Conservation (phyloP, 1,140 invertebrate genomes). For the Goniozus legneri region DNA sequence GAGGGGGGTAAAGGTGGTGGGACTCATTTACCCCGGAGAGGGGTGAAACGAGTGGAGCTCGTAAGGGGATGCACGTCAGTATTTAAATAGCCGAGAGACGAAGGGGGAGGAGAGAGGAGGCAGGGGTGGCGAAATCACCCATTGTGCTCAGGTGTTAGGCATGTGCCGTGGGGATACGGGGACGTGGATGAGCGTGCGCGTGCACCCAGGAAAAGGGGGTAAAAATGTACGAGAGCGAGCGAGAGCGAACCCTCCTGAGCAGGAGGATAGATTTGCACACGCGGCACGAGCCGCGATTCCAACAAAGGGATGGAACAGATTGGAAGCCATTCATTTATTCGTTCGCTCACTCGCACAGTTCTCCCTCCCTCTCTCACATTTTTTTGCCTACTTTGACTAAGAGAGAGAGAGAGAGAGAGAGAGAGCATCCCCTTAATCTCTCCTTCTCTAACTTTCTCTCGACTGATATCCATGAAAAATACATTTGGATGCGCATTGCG, state of each 20-base stretch:
- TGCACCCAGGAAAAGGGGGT: slow-evolving; percentile 9
- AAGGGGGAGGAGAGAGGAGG: too few species aligned
- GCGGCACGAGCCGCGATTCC: slow-evolving; percentile 50
- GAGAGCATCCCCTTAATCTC: slow-evolving; percentile 18
- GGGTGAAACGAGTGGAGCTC: too few species aligned
- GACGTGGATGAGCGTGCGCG: slow-evolving; percentile 16
- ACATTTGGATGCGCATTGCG: too few species aligned
- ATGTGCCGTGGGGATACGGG: slow-evolving; percentile 31
- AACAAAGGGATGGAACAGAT: slow-evolving; percentile 47
- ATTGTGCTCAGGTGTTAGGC: slow-evolving; percentile 48
- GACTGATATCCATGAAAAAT: slow-evolving; percentile 16
- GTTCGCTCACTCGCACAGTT: slow-evolving; percentile 25
- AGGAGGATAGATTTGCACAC: slow-evolving; percentile 49
- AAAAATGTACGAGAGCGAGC: slow-evolving; percentile 2
- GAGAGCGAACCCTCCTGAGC: slow-evolving; percentile 30
- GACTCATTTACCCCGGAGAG: too few species aligned
- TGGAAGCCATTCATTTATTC: too few species aligned
- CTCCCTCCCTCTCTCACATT: not conserved
- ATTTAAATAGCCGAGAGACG: too few species aligned
- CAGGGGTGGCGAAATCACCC: slow-evolving; percentile 11
- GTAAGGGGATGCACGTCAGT: too few species aligned
- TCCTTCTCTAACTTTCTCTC: slow-evolving; percentile 15
- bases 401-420: slow-evolving; percentile 30
- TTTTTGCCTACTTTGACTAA: slow-evolving; percentile 10
- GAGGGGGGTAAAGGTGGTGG: too few species aligned